Percentiles rank a stretch among this genome's conserved stretches.
These are phyloP conservation scores for Gymnocypris eckloni DNA, from an alignment of 2,797 vertebrate genomes.

Conservation along the genomic window DNA sequence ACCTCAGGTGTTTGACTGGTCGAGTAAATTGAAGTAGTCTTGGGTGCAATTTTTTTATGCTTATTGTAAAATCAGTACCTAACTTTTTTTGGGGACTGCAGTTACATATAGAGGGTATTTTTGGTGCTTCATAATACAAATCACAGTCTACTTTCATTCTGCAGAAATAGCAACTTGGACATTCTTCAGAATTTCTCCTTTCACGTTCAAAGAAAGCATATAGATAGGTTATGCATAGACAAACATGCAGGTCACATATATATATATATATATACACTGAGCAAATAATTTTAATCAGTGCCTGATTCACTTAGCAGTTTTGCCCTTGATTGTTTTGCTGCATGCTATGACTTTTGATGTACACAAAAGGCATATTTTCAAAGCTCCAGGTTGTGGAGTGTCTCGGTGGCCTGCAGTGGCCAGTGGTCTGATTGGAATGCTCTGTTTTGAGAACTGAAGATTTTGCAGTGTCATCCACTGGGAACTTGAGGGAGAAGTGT, in stretches of 20 bases:
- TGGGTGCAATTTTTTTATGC: constrained; percentile 3
- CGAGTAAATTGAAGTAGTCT: background rate
- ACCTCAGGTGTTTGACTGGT: background rate
- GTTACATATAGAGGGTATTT: background rate
- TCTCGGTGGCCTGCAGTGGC: constrained; percentile 20
- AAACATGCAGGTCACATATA: too few species aligned
- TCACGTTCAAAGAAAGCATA: background rate
- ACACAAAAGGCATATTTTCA: too few species aligned
- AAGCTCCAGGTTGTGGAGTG: constrained; percentile 22
- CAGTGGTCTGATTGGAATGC: constrained; percentile 14
- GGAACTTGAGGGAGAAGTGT: background rate
- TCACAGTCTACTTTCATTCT: background rate
- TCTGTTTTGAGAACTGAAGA: background rate
- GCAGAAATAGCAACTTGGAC: background rate
- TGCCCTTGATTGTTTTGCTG: constrained; percentile 55
- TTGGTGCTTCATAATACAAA: background rate
- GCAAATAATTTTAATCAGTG: too few species aligned
- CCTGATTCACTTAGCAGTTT: too few species aligned
- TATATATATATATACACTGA: too few species aligned
- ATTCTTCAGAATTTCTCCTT: background rate
- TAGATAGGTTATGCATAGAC: too few species aligned
- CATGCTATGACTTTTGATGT: too few species aligned
- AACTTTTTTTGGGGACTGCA: background rate
- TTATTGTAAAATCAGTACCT: background rate
- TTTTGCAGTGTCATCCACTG: constrained; percentile 9